phyloP scores from a whole-genome alignment of 2,113 vertebrate species.

The Cariama cristata region DNA sequence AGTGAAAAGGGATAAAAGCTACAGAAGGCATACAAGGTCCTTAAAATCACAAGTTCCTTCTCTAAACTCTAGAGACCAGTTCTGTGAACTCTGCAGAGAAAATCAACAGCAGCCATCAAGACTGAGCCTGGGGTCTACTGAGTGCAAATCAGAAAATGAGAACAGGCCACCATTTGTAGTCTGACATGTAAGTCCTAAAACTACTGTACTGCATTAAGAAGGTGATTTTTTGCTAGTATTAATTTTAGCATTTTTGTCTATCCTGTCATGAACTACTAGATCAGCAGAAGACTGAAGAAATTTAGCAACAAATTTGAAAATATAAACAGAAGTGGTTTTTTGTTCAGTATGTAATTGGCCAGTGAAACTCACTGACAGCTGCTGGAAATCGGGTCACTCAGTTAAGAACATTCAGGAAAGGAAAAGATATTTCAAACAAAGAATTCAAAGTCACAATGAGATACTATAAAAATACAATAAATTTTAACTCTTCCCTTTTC shows the following conservation, averaged over 20 bases:
- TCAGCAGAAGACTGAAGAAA: neutral
- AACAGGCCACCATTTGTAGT: conserved; percentile 60
- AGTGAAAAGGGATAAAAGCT: neutral
- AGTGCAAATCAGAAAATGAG: neutral
- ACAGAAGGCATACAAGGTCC: neutral
- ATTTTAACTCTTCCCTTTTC: neutral
- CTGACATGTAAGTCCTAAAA: conserved; percentile 59
- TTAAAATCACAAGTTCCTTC: conserved; percentile 44
- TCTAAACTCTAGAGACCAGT: neutral
- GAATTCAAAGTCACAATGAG: neutral
- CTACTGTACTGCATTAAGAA: neutral
- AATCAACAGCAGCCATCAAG: neutral
- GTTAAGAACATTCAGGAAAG: neutral
- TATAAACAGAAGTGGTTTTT: neutral
- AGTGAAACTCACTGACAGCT: neutral
- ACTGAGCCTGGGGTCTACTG: conserved; percentile 9
- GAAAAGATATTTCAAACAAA: neutral
- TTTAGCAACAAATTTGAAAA: neutral
- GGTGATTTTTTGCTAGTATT: neutral
- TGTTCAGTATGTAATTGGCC: neutral
- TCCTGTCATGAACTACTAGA: neutral
- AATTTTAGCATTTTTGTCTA: neutral
- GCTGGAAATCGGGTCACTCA: neutral
- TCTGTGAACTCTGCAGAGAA: neutral
- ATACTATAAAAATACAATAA: neutral